Percentiles rank a stretch among this genome's conserved stretches.
phyloP scores from a whole-genome alignment of 2,797 vertebrate genomes.

The Muscicapa comitata region DNA sequence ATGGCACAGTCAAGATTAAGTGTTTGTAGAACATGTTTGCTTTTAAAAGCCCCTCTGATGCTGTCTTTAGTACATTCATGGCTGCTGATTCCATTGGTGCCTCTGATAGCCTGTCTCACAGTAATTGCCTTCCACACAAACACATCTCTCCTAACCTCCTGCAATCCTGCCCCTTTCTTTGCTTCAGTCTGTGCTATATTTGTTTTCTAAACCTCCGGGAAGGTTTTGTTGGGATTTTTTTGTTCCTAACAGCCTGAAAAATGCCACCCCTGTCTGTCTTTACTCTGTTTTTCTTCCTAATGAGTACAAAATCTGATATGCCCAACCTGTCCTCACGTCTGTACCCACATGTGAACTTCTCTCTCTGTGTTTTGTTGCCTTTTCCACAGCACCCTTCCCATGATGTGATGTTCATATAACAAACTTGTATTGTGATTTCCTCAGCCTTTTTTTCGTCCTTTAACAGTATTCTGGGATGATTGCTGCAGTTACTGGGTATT shows the following conservation, averaged over 20 bases:
- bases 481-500: background rate
- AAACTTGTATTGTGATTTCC: background rate
- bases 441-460: background rate
- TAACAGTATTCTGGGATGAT: background rate
- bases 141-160: background rate
- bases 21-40: background rate
- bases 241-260: background rate
- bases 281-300: conserved; percentile 1
- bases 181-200: background rate
- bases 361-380: background rate
- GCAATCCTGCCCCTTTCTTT: background rate
- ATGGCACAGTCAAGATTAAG: background rate
- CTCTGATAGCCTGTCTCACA: background rate
- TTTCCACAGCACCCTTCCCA: background rate
- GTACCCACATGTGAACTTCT: background rate
- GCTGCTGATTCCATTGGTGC: background rate
- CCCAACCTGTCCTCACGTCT: background rate
- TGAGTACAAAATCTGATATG: background rate
- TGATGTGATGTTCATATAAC: background rate
- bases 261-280: background rate
- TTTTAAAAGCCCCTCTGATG: background rate
- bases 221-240: background rate
- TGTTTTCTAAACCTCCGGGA: background rate
- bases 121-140: background rate
- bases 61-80: background rate